Percentiles rank a stretch among this genome's conserved stretches.
These are phyloP conservation scores for Argyra leucocephala DNA, from an alignment of 2,888 invertebrate species.

Conservation along the genomic window DNA sequence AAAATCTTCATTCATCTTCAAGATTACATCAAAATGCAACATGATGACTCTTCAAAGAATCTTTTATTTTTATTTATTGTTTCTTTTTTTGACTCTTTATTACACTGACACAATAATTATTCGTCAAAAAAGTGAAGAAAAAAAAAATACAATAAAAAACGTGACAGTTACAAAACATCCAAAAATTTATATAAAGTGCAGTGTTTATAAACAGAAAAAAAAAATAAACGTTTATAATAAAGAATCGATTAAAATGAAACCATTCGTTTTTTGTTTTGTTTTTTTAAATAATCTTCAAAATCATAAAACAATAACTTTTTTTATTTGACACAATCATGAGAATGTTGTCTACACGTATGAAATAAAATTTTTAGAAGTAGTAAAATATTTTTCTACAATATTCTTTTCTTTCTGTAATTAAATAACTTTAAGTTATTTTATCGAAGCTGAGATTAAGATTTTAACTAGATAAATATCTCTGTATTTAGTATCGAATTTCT, in stretches of 20 bases:
- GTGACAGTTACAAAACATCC: not conserved
- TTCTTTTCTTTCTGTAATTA: no score
- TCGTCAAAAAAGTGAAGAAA: not conserved
- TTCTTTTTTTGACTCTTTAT: not conserved
- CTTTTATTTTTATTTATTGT: not conserved
- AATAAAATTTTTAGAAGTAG: no score
- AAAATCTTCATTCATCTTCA: not conserved
- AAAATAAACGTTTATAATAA: not conserved
- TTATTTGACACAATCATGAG: no score
- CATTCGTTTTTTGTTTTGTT: not conserved
- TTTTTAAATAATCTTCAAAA: not conserved
- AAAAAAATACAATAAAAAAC: not conserved
- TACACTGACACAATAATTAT: not conserved
- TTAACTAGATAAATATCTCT: no score
- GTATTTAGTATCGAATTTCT: no score
- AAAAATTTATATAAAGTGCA: no score
- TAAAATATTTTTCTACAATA: no score
- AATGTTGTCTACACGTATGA: no score
- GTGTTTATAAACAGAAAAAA: not conserved
- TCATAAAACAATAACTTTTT: no score
- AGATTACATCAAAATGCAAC: conserved; percentile 6
- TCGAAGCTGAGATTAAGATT: no score
- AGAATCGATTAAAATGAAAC: conserved; percentile 1
- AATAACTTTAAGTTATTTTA: no score
- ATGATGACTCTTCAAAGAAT: conserved; percentile 1